Base-by-base conservation (phyloP, 2,797 vertebrate genomes). In the Rhadinocentrus ornatus region DNA sequence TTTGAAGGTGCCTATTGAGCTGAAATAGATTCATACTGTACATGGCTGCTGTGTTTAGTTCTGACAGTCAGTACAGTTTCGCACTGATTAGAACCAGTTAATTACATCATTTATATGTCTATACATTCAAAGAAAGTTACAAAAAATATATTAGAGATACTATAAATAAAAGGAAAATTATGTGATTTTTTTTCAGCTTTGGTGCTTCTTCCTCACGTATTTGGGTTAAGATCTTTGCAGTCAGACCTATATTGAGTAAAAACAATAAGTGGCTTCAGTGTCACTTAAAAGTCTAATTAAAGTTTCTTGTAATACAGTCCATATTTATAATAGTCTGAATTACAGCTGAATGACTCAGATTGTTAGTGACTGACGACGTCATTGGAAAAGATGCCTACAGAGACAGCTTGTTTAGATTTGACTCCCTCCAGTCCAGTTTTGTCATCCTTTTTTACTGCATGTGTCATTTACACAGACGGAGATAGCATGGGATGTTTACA, bases 1-100 rank as follows among this genome's bases (percentile, higher is more conserved):
- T 80, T 69, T 57, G 68, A 80, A 63, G 79, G 86, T 92, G 87
- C 88, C 91, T 88, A 71, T 55, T 31, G 31, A 0, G 62, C 79
- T 65, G 15, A 37, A 74, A 61, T 66, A 77, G 74, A 66, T 75
- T 81, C 66, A 69, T 57, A 61, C 65, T 50, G 67, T 24, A 69
- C 44, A 41, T 31, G 56, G 24, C 64, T 59, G 2, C 41, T 10
- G 46, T 56, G 80, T 73, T 66, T 39, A 52, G 37, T 66, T 61
- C 61, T 34, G 37, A 61, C 70, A 50, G 46, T 62, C 29, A 6
- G 10, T 22, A 12, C 41, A 15, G 27, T 29, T n/a, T 39, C 4
- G 9, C 22, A 52, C 48, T 24, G 48, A 52, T n/a, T 22, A 50
- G 48, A 52, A 12, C 22, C 48, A 52, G n/a, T 22, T 13, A 12